Evolutionary conservation across 2,797 vertebrate genomes (phyloP).

Genomic region (Sciurus vulgaris): DNA sequence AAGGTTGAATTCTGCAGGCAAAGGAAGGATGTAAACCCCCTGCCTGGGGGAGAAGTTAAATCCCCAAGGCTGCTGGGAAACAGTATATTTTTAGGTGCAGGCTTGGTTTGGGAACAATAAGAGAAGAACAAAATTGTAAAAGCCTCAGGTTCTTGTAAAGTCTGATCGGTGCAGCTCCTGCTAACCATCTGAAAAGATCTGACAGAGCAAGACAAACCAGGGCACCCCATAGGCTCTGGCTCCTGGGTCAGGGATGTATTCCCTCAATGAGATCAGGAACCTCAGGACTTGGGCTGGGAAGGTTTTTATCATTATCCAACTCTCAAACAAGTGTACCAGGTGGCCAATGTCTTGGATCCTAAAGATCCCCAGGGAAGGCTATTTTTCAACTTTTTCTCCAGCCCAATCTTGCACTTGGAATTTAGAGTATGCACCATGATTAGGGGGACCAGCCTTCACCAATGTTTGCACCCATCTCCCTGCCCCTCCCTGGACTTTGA

Average conservation of each 20-base stretch:
- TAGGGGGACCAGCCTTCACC: no score
- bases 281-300: not conserved
- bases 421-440: not conserved
- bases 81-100: conserved; percentile 44
- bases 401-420: not conserved
- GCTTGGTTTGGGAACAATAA: conserved; percentile 43
- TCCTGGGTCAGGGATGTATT: not conserved
- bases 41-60: not conserved
- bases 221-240: not conserved
- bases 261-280: not conserved
- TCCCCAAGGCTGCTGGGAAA: not conserved
- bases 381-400: not conserved
- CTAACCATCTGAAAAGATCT: not conserved
- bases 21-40: not conserved
- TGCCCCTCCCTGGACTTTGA: not conserved
- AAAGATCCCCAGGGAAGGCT: not conserved
- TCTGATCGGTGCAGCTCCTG: not conserved
- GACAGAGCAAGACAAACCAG: not conserved
- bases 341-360: not conserved
- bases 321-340: not conserved
- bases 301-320: not conserved
- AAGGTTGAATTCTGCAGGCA: not conserved
- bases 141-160: conserved; percentile 31
- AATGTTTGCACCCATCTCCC: not conserved
- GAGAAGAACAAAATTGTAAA: conserved; percentile 17